These are phyloP conservation scores for Anastrepha ludens DNA, from an alignment of 1,140 invertebrate species.

Conservation along the genomic window DNA sequence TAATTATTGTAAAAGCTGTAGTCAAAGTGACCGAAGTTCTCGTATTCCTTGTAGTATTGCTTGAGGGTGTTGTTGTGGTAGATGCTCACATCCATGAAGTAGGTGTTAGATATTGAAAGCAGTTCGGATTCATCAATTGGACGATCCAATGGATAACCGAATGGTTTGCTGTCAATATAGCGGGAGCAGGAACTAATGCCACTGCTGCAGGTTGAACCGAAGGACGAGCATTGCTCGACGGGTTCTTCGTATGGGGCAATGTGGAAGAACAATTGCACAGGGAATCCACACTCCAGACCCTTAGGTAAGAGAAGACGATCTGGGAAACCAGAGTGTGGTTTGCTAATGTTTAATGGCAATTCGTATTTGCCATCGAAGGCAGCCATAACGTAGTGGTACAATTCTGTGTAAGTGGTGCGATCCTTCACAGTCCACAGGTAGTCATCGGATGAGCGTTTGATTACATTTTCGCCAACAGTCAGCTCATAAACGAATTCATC, in stretches of 20 bases:
- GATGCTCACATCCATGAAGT: slow-evolving; percentile 78
- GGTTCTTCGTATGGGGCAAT: slow-evolving; percentile 75
- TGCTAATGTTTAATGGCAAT: slow-evolving; percentile 71
- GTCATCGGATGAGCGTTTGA: slow-evolving; percentile 75
- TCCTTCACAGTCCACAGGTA: slow-evolving; percentile 73
- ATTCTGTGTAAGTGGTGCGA: slow-evolving; percentile 72
- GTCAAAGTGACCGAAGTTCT: slow-evolving; percentile 56
- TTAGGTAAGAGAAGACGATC: slow-evolving; percentile 79
- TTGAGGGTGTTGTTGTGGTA: slow-evolving; percentile 75
- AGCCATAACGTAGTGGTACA: slow-evolving; percentile 73
- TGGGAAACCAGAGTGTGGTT: slow-evolving; percentile 77
- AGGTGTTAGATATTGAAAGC: slow-evolving; percentile 77
- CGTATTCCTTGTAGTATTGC: slow-evolving; percentile 55
- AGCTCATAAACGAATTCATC: slow-evolving; percentile 76
- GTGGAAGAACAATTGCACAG: slow-evolving; percentile 78
- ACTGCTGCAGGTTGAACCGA: slow-evolving; percentile 67
- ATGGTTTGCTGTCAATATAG: slow-evolving; percentile 77
- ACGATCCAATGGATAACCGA: slow-evolving; percentile 83
- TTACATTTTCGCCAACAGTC: slow-evolving; percentile 73
- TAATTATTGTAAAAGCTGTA: slow-evolving; percentile 53
- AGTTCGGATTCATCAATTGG: slow-evolving; percentile 76
- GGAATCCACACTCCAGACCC: slow-evolving; percentile 78
- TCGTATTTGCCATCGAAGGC: slow-evolving; percentile 73
- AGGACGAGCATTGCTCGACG: slow-evolving; percentile 67
- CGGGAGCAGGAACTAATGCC: slow-evolving; percentile 71